phyloP scores from a whole-genome alignment of 2,113 vertebrate genomes.

The Tinamus guttatus region DNA sequence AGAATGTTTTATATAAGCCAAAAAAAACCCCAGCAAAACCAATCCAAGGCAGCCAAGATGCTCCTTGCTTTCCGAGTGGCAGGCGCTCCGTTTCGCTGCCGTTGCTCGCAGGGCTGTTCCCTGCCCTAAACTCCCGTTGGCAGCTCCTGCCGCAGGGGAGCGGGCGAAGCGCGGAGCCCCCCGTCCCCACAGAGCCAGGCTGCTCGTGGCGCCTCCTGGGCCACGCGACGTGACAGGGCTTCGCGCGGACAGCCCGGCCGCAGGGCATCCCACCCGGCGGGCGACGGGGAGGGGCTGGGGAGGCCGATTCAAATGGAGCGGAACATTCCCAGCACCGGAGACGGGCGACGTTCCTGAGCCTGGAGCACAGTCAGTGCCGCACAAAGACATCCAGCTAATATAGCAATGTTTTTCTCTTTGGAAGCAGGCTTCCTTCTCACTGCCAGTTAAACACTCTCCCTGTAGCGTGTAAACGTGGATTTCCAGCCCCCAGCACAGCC shows the following conservation, averaged over 20 bases:
- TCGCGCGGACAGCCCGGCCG: background rate
- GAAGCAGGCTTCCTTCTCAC: conserved; percentile 10
- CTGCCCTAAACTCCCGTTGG: background rate
- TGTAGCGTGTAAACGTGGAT: fast-evolving
- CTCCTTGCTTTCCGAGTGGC: background rate
- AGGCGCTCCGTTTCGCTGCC: background rate
- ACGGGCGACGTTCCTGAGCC: background rate
- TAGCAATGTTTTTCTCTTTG: background rate
- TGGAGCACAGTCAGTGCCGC: background rate
- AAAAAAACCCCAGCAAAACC: background rate
- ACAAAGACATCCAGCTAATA: conserved; percentile 7
- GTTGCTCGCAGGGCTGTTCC: background rate
- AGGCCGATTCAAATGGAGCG: conserved; percentile 33
- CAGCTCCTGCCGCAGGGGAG: background rate
- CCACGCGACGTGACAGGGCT: conserved; percentile 37
- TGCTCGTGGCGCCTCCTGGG: background rate
- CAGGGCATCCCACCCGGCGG: conserved; percentile 2
- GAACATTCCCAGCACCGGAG: conserved; percentile 10
- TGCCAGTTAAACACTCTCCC: background rate
- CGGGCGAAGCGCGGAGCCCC: background rate
- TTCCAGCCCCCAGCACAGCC: background rate
- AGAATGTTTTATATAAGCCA: background rate
- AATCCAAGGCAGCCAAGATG: background rate
- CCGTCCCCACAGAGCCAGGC: background rate
- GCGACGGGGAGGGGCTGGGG: background rate